Percentiles rank a stretch among this genome's conserved stretches.
Evolutionary conservation across 2,113 vertebrate species (phyloP).

Genomic region (Bubalus kerabau): DNA sequence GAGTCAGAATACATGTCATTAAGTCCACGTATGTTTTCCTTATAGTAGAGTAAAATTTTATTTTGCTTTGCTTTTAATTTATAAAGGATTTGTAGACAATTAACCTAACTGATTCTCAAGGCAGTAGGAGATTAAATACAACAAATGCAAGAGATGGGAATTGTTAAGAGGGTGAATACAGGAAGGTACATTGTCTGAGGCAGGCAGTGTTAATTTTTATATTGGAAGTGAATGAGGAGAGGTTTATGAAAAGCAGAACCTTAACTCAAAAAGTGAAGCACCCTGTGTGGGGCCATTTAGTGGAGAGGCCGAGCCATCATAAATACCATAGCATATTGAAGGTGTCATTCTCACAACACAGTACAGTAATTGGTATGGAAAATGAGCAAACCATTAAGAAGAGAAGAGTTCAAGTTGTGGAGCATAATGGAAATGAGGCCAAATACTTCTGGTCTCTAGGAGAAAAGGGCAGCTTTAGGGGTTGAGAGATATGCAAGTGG

Average conservation of each 20-base stretch:
- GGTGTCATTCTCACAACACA: neutral
- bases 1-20: neutral
- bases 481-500: neutral
- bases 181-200: neutral
- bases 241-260: neutral
- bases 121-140: neutral
- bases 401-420: neutral
- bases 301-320: neutral
- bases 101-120: neutral
- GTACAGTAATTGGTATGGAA: neutral
- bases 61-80: neutral
- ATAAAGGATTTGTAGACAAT: neutral
- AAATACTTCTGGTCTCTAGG: neutral
- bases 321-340: neutral
- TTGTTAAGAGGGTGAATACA: neutral
- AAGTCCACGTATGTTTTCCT: neutral
- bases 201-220: neutral
- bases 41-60: neutral
- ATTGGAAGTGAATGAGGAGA: neutral
- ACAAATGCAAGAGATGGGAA: neutral
- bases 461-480: neutral
- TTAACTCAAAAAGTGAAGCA: neutral
- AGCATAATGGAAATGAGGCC: neutral
- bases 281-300: neutral
- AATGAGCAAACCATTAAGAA: neutral